Conservation (phyloP, 35 echinoderm and acorn worm species). For the Apostichopus californicus region DNA sequence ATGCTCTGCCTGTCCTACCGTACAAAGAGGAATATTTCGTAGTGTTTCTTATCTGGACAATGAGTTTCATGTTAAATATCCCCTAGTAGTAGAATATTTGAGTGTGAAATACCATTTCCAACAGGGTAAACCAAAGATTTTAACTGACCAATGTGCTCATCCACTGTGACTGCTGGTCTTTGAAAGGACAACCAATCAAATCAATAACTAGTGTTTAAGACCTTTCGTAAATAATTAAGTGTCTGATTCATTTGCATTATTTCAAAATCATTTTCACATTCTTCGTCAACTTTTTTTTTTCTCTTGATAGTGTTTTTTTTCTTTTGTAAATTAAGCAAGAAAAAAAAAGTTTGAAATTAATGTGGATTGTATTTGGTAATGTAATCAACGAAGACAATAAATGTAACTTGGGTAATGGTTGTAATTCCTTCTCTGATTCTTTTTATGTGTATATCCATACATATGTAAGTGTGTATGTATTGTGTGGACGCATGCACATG, state of each 20-base stretch:
- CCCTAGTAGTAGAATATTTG: too few species aligned
- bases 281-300: background rate
- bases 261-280: background rate
- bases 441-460: too few species aligned
- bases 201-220: background rate
- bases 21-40: too few species aligned
- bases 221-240: background rate
- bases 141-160: background rate
- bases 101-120: too few species aligned
- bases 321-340: conserved; percentile 17
- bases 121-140: background rate
- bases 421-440: too few species aligned
- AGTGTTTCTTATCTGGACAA: too few species aligned
- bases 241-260: background rate
- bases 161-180: background rate
- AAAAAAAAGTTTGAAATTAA: background rate
- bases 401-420: background rate
- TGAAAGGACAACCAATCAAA: background rate
- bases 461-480: too few species aligned
- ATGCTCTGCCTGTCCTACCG: too few species aligned
- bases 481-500: too few species aligned
- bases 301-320: too few species aligned
- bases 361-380: conserved; percentile 14
- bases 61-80: too few species aligned
- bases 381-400: conserved; percentile 9